Evolutionary conservation across 2,888 invertebrate species (phyloP), one percentile per base, ranked within the genome.

Genomic region (Melanchra persicariae): DNA sequence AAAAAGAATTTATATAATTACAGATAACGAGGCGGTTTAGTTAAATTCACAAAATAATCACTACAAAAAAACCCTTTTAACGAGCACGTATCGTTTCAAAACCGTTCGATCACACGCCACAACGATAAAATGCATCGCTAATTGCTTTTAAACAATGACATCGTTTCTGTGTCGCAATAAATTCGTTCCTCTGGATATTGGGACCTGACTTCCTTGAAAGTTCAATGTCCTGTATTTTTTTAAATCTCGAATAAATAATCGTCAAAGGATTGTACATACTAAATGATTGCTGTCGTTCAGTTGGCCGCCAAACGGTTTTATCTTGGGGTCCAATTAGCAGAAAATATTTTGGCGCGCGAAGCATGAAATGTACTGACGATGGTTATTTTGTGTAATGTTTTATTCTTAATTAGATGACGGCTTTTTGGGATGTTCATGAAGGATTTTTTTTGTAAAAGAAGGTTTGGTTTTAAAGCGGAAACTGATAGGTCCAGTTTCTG

Each of bases 271-370:
- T 81, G 78, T 81, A 80, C 80, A 78, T 72, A 77, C 73, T 72
- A 87, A 79, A 81, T 68, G 68, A 61, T 61, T 59, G 55, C 67
- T 83, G 81, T 74, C 72, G 61, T 74, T 69, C 30, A 54, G 70
- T 51, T 65, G 69, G 51, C 88, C 86, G 88, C 81, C 86, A 87
- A 89, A 90, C 79, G 51, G 40, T 70, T 78, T 88, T 88, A 90
- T 90, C 88, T 78, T 66, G 70, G 59, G 34, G 75, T 47, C 87
- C 89, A 91, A 91, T 91, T 91, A 90, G 85, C 84, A 64, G 79
- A 81, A 70, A 85, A 87, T 85, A 82, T 87, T 77, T 79, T 73
- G 68, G 59, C 73, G 74, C 67, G 81, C 74, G 71, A 70, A 34
- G 24, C 57, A 71, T 72, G 72, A 70, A 68, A 79, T 68, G 63